Percentiles rank a stretch among this genome's conserved stretches.
Evolutionary conservation across 1,140 invertebrate genomes (phyloP).

Genomic region (Mizuhopecten yessoensis): DNA sequence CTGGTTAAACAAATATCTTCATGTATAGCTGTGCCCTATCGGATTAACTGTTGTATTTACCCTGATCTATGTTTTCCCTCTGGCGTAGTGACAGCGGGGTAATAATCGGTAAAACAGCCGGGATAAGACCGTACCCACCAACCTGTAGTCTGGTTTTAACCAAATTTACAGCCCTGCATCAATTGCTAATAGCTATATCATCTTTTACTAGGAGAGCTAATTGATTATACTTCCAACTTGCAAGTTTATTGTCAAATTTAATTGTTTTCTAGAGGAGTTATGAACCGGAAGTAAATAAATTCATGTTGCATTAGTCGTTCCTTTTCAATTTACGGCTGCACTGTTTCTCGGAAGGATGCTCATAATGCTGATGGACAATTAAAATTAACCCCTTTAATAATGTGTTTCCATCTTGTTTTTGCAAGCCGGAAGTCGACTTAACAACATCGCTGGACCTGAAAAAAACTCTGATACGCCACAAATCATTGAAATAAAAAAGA

Average conservation of each 20-base stretch:
- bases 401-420: background rate
- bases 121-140: background rate
- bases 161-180: slow-evolving; percentile 4
- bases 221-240: background rate
- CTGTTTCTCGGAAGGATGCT: background rate
- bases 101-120: slow-evolving; percentile 7
- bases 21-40: background rate
- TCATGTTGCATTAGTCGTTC: background rate
- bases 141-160: background rate
- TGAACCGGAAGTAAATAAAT: slow-evolving; percentile 27
- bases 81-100: background rate
- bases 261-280: background rate
- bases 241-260: slow-evolving; percentile 19
- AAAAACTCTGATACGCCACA: no score
- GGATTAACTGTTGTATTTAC: background rate
- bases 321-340: background rate
- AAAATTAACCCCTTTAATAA: background rate
- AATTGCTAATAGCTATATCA: slow-evolving; percentile 1
- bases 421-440: no score
- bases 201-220: background rate
- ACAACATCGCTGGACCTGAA: no score
- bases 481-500: no score
- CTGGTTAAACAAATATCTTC: background rate
- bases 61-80: background rate
- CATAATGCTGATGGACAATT: background rate